Percentiles rank a stretch among this genome's conserved stretches.
These are phyloP conservation scores for Pollimyrus isidori DNA, from an alignment of 2,113 vertebrate genomes.

Conservation along the genomic window DNA sequence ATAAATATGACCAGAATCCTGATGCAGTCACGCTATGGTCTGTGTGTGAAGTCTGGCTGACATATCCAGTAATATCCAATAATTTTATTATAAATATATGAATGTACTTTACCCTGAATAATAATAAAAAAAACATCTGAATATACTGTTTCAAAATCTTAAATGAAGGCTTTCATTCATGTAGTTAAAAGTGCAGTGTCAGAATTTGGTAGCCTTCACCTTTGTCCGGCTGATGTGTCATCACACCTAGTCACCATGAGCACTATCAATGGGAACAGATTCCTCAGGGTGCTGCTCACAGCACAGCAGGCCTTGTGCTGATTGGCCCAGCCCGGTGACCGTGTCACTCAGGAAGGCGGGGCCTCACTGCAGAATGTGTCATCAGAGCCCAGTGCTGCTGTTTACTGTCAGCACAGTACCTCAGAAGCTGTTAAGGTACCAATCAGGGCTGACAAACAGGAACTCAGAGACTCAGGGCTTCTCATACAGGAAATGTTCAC, in stretches of 20 bases:
- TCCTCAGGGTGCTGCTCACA: background rate
- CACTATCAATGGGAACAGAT: background rate
- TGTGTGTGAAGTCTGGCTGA: background rate
- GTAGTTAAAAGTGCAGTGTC: background rate
- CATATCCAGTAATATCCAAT: background rate
- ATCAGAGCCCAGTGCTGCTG: background rate
- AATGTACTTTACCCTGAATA: background rate
- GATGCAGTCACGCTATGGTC: background rate
- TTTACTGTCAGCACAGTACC: background rate
- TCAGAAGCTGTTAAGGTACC: background rate
- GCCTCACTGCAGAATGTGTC: background rate
- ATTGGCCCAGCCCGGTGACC: background rate
- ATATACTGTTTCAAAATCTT: background rate
- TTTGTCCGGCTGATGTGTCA: background rate
- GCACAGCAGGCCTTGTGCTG: background rate
- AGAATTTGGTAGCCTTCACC: background rate
- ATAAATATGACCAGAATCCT: background rate
- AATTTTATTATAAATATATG: background rate
- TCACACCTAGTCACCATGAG: background rate
- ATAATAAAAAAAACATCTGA: background rate
- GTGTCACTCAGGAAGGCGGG: background rate
- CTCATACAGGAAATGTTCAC: background rate
- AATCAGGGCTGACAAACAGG: background rate
- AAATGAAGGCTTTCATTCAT: background rate
- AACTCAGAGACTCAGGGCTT: background rate